These are phyloP conservation scores for Abramis brama DNA, from an alignment of 2,113 vertebrate genomes.

Conservation along the genomic window DNA sequence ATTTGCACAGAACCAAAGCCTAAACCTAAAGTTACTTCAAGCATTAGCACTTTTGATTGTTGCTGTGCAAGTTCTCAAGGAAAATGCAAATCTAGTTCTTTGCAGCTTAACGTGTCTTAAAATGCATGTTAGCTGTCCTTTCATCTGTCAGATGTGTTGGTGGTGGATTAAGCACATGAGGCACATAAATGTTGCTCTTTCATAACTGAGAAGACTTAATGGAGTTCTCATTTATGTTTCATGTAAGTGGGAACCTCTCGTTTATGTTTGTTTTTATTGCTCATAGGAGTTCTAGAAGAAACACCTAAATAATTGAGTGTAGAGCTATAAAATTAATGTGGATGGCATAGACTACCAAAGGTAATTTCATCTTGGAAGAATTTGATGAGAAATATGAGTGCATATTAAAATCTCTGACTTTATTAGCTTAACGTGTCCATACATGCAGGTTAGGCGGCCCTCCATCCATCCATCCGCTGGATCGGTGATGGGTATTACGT, in stretches of 20 bases:
- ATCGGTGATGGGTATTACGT: background rate
- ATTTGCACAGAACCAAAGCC: background rate
- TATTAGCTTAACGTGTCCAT: conserved; percentile 2
- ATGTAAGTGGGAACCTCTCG: background rate
- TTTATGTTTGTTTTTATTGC: conserved; percentile 17
- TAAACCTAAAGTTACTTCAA: background rate
- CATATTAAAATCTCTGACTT: background rate
- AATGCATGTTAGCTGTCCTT: background rate
- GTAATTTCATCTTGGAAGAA: background rate
- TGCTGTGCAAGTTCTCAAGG: background rate
- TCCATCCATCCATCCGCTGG: background rate
- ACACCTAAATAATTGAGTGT: background rate
- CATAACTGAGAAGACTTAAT: background rate
- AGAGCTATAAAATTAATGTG: conserved; percentile 6
- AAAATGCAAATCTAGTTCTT: conserved; percentile 23
- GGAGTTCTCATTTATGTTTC: conserved; percentile 11
- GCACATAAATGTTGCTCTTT: conserved; percentile 2
- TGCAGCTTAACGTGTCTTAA: conserved; percentile 19
- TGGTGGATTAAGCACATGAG: conserved; percentile 20
- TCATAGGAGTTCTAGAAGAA: background rate
- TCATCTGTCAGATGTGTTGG: conserved; percentile 1
- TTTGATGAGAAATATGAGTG: background rate
- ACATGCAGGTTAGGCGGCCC: background rate
- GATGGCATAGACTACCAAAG: background rate
- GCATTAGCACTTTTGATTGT: background rate